Evolutionary conservation across 2,797 vertebrate genomes (phyloP).

Genomic region (Paguma larvata): DNA sequence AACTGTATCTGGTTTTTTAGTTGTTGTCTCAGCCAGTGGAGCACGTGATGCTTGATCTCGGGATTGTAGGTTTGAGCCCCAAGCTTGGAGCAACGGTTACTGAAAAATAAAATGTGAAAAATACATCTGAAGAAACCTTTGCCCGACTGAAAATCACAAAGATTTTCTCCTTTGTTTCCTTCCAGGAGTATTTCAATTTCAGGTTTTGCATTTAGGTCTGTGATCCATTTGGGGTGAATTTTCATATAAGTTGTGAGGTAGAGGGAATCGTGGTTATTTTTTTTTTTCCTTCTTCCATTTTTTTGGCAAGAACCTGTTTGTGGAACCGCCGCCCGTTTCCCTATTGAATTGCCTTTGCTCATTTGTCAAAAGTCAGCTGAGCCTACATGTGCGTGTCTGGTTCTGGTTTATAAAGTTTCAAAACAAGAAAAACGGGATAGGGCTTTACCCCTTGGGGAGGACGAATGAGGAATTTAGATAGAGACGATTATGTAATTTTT

Average conservation of each 20-base stretch:
- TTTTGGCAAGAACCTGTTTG: not conserved
- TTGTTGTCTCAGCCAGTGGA: not conserved
- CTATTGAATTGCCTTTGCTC: not conserved
- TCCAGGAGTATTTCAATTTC: not conserved
- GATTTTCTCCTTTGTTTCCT: not conserved
- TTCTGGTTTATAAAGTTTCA: not conserved
- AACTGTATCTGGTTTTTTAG: too few species aligned
- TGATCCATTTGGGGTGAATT: not conserved
- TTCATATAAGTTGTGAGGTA: not conserved
- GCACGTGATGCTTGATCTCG: not conserved
- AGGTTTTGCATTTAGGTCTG: conserved; percentile 1
- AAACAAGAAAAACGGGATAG: not conserved
- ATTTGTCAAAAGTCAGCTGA: not conserved
- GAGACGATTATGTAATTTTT: not conserved
- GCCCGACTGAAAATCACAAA: not conserved
- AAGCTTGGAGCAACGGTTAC: not conserved
- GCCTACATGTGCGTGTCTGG: not conserved
- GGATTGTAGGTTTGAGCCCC: not conserved
- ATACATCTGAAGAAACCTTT: not conserved
- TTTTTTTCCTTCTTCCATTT: not conserved
- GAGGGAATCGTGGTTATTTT: not conserved
- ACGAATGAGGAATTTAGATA: not conserved
- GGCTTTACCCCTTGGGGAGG: not conserved
- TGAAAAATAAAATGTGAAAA: not conserved
- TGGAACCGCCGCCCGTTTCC: not conserved